These are phyloP conservation scores for Ophthalmolycus amberensis DNA, from an alignment of 2,113 vertebrate species.

Conservation along the genomic window DNA sequence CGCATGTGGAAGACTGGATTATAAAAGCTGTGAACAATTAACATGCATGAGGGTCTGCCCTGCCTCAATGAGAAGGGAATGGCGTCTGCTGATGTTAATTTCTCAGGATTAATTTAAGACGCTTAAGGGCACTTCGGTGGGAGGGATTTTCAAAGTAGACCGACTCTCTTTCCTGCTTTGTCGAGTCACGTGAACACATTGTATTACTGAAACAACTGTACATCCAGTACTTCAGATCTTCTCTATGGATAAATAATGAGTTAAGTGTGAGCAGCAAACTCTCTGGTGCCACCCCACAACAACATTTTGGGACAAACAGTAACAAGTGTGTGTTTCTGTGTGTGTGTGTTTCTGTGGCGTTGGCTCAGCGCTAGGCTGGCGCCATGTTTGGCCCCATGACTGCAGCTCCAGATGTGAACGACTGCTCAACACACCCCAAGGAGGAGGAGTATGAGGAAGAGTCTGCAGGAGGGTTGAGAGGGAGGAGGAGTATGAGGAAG, in stretches of 20 bases:
- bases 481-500: slow-evolving; percentile 4
- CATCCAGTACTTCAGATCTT: neutral
- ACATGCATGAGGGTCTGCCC: slow-evolving; percentile 62
- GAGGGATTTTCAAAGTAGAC: slow-evolving; percentile 46
- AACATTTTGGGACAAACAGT: slow-evolving; percentile 33
- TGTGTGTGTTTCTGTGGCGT: slow-evolving; percentile 65
- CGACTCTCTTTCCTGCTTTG: slow-evolving; percentile 44
- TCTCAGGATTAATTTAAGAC: slow-evolving; percentile 74
- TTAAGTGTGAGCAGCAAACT: slow-evolving; percentile 28
- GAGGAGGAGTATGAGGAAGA: slow-evolving; percentile 33
- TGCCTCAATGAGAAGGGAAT: slow-evolving; percentile 62
- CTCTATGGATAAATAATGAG: slow-evolving; percentile 19
- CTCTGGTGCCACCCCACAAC: slow-evolving; percentile 35
- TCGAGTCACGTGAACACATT: slow-evolving; percentile 17
- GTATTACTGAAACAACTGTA: slow-evolving; percentile 13
- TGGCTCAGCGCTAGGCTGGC: slow-evolving; percentile 68
- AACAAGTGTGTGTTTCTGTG: slow-evolving; percentile 16
- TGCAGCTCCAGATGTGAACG: slow-evolving; percentile 80
- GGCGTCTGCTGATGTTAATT: slow-evolving; percentile 70
- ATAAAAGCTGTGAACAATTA: slow-evolving; percentile 80
- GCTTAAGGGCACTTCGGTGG: slow-evolving; percentile 62
- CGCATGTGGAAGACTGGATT: slow-evolving; percentile 70
- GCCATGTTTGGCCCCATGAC: slow-evolving; percentile 71
- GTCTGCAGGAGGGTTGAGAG: slow-evolving; percentile 34
- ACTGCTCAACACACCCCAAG: slow-evolving; percentile 38